phyloP scores from a whole-genome alignment of 92 coral and sea anemone species.

The Umimayanthus chanpuru region DNA sequence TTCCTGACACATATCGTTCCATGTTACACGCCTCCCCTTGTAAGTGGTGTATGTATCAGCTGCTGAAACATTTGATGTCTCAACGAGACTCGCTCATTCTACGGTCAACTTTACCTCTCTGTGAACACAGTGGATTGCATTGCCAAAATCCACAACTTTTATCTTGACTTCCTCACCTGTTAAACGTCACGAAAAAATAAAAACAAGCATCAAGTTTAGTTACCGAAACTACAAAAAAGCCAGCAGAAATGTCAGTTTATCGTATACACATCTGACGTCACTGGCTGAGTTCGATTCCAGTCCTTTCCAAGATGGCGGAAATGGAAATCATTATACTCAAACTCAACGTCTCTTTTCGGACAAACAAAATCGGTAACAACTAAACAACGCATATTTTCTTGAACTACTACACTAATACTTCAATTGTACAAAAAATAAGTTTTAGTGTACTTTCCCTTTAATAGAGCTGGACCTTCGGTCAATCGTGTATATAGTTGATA shows the following conservation, averaged over 20 bases:
- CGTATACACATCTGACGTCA: not conserved
- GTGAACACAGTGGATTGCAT: conserved; percentile 87
- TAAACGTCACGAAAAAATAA: not conserved
- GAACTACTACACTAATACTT: too few species aligned
- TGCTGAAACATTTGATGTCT: too few species aligned
- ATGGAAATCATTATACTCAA: too few species aligned
- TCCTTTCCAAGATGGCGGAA: too few species aligned
- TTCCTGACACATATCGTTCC: too few species aligned
- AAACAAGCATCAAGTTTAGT: conserved; percentile 6
- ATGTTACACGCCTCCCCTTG: too few species aligned
- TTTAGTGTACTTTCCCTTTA: not conserved
- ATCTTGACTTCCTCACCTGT: conserved; percentile 76
- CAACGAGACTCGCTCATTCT: not conserved
- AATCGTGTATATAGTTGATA: not conserved
- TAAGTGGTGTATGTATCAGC: too few species aligned
- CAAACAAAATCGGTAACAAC: too few species aligned
- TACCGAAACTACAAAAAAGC: not conserved
- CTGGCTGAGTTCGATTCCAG: too few species aligned
- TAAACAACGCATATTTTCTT: too few species aligned
- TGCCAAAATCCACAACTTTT: conserved; percentile 93
- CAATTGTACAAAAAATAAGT: too few species aligned
- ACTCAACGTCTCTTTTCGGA: too few species aligned
- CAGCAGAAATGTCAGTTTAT: not conserved
- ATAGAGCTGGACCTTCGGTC: not conserved
- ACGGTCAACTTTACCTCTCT: conserved; percentile 66